Evolutionary conservation across 2,113 vertebrate species (phyloP).

Genomic region (Corythornis cristatus): DNA sequence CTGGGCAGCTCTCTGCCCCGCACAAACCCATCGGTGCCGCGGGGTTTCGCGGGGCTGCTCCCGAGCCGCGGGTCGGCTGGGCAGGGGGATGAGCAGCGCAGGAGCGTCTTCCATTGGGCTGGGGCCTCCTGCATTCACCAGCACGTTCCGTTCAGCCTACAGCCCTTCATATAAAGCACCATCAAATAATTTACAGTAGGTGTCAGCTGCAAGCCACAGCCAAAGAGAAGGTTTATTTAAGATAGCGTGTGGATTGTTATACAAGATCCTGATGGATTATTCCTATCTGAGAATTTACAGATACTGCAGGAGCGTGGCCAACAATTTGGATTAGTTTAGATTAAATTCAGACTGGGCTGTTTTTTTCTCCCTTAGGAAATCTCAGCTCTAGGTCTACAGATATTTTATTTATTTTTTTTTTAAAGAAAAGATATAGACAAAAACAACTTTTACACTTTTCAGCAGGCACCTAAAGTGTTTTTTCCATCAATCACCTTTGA

Average conservation of each 20-base stretch:
- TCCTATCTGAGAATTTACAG: slow-evolving; percentile 64
- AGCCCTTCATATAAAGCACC: neutral
- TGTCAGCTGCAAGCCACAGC: slow-evolving; percentile 30
- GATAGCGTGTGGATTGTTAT: slow-evolving; percentile 12
- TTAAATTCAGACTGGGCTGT: slow-evolving; percentile 37
- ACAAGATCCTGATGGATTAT: slow-evolving; percentile 61
- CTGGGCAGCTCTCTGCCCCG: neutral
- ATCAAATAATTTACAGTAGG: slow-evolving; percentile 21
- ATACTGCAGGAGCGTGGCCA: slow-evolving; percentile 35
- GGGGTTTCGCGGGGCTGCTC: neutral
- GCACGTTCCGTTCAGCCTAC: neutral
- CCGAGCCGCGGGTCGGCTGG: no score
- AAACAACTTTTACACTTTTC: slow-evolving; percentile 38
- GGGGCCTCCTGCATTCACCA: neutral
- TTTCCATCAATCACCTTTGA: slow-evolving; percentile 69
- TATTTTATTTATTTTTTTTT: neutral
- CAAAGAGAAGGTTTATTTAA: slow-evolving; percentile 59
- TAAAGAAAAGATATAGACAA: neutral
- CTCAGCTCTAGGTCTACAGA: slow-evolving; percentile 2
- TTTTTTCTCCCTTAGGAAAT: slow-evolving; percentile 50
- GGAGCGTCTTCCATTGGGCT: neutral
- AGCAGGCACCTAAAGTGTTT: slow-evolving; percentile 47
- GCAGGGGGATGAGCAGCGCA: no score
- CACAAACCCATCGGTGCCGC: neutral
- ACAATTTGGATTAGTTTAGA: slow-evolving; percentile 65